Base-by-base conservation (phyloP, 1,140 invertebrate genomes). In the Onthophagus taurus region DNA sequence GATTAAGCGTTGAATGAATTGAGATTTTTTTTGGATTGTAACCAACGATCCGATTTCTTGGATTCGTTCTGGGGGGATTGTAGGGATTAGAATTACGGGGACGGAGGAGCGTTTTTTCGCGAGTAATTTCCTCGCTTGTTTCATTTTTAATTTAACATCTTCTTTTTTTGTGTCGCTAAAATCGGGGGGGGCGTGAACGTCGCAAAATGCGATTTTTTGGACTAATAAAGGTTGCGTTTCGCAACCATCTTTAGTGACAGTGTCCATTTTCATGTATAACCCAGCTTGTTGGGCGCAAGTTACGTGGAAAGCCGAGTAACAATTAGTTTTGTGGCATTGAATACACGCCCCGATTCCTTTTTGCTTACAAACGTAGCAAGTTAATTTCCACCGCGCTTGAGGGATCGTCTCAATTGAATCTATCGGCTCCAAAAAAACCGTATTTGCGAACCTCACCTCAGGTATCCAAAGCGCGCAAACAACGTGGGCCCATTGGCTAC, bases 381-480 rank as follows among this genome's bases (percentile, higher is more conserved):
- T 85, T 1, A 99, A 71, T 58, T 89, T 90, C 90, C 92, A 97
- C 11, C 95, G 74, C 0, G 94, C 93, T 11, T 89, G 72, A 2
- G 94, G 93, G 58, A 99, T 97, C 50, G 87, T 91, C 62, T 92
- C 86, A 52, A 98, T 90, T 42, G 90, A 93, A 68, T 98, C 81
- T 53, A 99, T 93, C 3, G 96, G 96, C 67, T 99, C 96, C 37
- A 98, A 71, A 66, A 97, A 98, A 1, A 94, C 89, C 2, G 89
- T 93, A 60, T 97, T 98, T 1, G 93, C 92, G 70, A 98, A 98
- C 49, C 91, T 77, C 2, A 97, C 93, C 80, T 99, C 95, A 3
- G 95, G 96, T 59, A 99, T 96, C 94, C 95, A 99, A 4, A 99
- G 69, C 2, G 94, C 95, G 69, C 96, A 99, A 1, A 98, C 90